Percentiles rank a stretch among this genome's conserved stretches.
These are phyloP conservation scores for Pogonocherus hispidulus DNA, from an alignment of 2,888 invertebrate genomes.

Conservation along the genomic window DNA sequence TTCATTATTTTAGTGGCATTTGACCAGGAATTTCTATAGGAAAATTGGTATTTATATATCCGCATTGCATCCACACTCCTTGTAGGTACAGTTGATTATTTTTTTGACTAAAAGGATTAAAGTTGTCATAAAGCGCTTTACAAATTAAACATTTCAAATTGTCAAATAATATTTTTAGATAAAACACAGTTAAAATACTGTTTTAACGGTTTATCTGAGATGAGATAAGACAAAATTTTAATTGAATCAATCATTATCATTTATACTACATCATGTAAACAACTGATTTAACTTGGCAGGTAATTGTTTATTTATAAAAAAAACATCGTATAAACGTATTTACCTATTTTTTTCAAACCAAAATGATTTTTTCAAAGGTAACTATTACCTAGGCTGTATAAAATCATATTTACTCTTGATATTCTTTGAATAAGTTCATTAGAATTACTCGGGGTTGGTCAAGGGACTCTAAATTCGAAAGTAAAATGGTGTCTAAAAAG, in stretches of 20 bases:
- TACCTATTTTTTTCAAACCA: too few species aligned
- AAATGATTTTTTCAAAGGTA: too few species aligned
- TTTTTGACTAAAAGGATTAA: not conserved
- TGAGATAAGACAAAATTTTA: not conserved
- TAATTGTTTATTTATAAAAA: not conserved
- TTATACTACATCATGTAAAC: not conserved
- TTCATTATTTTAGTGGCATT: too few species aligned
- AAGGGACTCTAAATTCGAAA: too few species aligned
- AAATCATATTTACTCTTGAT: too few species aligned
- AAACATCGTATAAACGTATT: too few species aligned
- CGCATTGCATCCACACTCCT: not conserved
- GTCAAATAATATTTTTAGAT: not conserved
- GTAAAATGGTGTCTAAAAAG: too few species aligned
- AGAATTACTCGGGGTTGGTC: too few species aligned
- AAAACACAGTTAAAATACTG: not conserved
- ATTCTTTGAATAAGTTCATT: too few species aligned
- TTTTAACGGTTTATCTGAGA: not conserved
- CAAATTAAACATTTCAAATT: slow-evolving; percentile 1
- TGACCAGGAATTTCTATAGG: too few species aligned
- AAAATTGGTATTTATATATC: too few species aligned
- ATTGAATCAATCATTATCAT: slow-evolving; percentile 6
- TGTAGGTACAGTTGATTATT: not conserved
- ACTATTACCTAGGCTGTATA: too few species aligned
- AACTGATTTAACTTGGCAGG: slow-evolving; percentile 6
- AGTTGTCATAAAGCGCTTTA: not conserved